Evolutionary conservation across 2,888 invertebrate species (phyloP), one percentile per base, ranked within the genome.

Genomic region (Eurytoma californica): DNA sequence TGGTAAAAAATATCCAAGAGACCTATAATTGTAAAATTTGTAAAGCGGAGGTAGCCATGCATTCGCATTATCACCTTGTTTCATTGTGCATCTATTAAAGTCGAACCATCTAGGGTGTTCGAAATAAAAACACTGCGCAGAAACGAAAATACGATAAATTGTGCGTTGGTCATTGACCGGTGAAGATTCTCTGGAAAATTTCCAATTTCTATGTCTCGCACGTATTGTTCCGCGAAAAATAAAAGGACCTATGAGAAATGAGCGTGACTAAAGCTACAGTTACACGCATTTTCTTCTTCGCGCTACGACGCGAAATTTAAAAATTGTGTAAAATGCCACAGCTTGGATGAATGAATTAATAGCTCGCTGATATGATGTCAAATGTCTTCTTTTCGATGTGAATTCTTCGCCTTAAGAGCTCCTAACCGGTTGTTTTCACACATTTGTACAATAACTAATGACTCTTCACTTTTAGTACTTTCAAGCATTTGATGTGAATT

Each of bases 151-250:
- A 13, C 60, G 7, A 51, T 14, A 28, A 75, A 68, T 68, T 69
- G 61, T 55, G n/a, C 53, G 47, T n/a, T 68, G 75, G 75, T 75
- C 75, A 61, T 61, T 75, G 75, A 75, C 68, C 75, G 61, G 3
- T 16, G 16, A 18, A 47, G 24, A 60, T 60, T 47, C 4, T 39
- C 20, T 49, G 68, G 75, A 68, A 75, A 75, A 53, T 68, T 75
- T 68, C 75, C 75, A 61, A 75, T 58, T 66, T 66, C 49, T 66
- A 58, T 7, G 58, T 65, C 24, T 58, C 39, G 57, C 58, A 66
- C 73, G 49, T 0, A 14, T 4, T 3, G 1, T 12, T 4, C 39
- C 9, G 51, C n/a, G 49, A 72, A 72, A 51, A 70, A 58, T 47
- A 39, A 70, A 72, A 61, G 28, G n/a, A 39, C n/a, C n/a, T n/a